Base-by-base conservation (phyloP, 2,888 invertebrate genomes). In the Linyphia triangularis region DNA sequence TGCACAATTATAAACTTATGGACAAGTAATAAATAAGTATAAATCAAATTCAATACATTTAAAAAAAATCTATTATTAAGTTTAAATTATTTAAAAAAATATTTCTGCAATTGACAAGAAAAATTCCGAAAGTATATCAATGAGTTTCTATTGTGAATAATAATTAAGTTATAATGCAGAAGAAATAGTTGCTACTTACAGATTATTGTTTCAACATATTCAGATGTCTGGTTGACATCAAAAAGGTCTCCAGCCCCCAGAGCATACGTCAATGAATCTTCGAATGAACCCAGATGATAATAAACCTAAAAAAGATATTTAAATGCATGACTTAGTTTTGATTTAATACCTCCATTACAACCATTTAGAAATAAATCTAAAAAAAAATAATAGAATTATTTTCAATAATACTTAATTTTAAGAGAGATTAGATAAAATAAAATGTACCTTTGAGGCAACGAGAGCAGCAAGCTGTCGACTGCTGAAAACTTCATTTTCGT, bases 261-360 rank as follows among this genome's bases (percentile, higher is more conserved):
- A 28, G 99, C 99, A 93, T 97, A 99, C n/a, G 97, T 97, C 90
- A 99, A 93, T 0, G 99, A 98, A 93, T 99, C 98, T 92, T 98
- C 97, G 93, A 98, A 99, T 0, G 98, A 97, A 40, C 99, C 99
- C 90, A 99, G 94, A 93, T 99, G 99, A 93, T 99, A 99, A 92
- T 99, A 99, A 0, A 99, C 98, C 92, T 92, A 82, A 28, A 90
- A 90, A 85, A 57, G 70, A 13, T 26, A 51, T 51, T 43, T 51
- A 51, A n/a, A 5, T 1, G 2, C 3, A 63, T 63, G 7, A 28
- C 0, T 28, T 16, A 63, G 2, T n/a, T 22, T 59, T n/a, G 7
- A 33, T 33, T 33, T 33, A 1, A 26, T 30, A 37, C 19, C 16
- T 10, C 26, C 22, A 72, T 5, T 51, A 7, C 9, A 72, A 40